Percentiles rank a stretch among this genome's conserved stretches.
Evolutionary conservation across 2,888 invertebrate genomes (phyloP).

Genomic region (Cataglyphis altisquamis): DNA sequence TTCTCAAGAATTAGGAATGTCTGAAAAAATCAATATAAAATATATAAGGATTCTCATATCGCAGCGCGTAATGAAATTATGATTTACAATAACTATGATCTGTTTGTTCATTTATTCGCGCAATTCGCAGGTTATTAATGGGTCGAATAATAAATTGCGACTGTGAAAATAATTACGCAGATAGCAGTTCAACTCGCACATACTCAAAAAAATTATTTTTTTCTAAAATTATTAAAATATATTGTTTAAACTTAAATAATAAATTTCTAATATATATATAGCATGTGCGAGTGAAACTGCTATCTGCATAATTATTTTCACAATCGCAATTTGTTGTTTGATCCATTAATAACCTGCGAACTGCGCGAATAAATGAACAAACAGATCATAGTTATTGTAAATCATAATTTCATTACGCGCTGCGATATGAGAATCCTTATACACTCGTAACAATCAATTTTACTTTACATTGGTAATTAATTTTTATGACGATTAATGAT

Average conservation of each 20-base stretch:
- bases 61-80: not conserved
- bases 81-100: not conserved
- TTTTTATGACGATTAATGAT: not conserved
- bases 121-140: not conserved
- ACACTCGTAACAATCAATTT: constrained; percentile 7
- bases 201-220: not conserved
- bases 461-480: constrained; percentile 22
- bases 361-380: constrained; percentile 12
- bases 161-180: constrained; percentile 4
- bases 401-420: not conserved
- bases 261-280: no score
- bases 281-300: not conserved
- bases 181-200: not conserved
- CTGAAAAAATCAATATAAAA: not conserved
- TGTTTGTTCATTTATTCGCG: constrained; percentile 11
- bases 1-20: not conserved
- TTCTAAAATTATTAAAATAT: no score
- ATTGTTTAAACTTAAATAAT: no score
- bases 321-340: not conserved
- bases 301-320: constrained; percentile 9
- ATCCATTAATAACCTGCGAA: not conserved
- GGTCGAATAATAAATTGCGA: constrained; percentile 4
- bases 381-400: not conserved
- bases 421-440: not conserved
- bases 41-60: not conserved